These are phyloP conservation scores for Dasyprocta punctata DNA, from an alignment of 2,113 vertebrate genomes.

Conservation along the genomic window DNA sequence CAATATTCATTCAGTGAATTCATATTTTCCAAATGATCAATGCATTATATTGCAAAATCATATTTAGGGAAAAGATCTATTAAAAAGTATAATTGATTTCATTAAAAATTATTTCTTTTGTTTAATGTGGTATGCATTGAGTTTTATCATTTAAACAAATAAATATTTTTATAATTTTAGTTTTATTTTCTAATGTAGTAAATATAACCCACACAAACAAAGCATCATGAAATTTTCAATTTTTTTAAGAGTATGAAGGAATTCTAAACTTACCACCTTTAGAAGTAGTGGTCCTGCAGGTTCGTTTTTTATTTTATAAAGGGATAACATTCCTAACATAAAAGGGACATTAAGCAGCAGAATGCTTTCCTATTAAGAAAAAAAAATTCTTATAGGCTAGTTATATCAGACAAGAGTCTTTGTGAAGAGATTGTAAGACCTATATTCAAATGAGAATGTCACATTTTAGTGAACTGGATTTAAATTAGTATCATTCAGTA, in stretches of 20 bases:
- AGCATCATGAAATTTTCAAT: neutral
- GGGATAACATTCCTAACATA: neutral
- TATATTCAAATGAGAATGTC: neutral
- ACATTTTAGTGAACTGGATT: neutral
- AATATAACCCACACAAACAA: conserved; percentile 13
- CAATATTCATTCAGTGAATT: neutral
- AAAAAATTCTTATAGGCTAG: neutral
- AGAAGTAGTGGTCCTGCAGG: neutral
- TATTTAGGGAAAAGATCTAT: neutral
- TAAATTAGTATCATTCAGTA: neutral
- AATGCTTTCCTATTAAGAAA: neutral
- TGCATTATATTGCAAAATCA: neutral
- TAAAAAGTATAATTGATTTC: conserved; percentile 30
- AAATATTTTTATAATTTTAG: neutral
- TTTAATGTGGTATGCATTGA: neutral
- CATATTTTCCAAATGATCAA: neutral
- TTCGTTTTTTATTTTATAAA: neutral
- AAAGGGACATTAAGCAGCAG: neutral
- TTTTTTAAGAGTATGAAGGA: neutral
- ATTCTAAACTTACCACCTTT: neutral
- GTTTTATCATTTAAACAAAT: conserved; percentile 42
- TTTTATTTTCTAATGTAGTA: conserved; percentile 6
- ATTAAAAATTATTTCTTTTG: conserved; percentile 13
- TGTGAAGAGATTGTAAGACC: neutral
- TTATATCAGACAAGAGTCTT: neutral